These are phyloP conservation scores for Gymnorhina tibicen DNA, from an alignment of 2,113 vertebrate species.

Conservation along the genomic window DNA sequence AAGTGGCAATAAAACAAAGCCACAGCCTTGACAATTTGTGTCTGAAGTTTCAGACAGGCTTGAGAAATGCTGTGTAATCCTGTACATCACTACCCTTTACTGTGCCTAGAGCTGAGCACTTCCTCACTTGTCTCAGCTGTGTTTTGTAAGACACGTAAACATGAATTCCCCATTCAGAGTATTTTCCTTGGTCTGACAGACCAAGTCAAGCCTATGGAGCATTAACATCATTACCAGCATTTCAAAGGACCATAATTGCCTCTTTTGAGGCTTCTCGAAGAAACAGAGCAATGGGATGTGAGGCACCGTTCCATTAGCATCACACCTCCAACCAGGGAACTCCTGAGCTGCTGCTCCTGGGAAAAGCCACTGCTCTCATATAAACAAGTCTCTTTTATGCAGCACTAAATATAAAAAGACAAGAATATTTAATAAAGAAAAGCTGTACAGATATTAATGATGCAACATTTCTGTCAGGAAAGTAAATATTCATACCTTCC, in stretches of 20 bases:
- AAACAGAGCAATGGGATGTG: background rate
- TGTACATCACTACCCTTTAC: background rate
- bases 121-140: background rate
- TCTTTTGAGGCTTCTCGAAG: background rate
- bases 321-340: background rate
- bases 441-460: background rate
- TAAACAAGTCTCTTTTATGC: background rate
- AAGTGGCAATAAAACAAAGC: background rate
- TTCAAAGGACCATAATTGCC: background rate
- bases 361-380: background rate
- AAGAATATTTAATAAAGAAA: background rate
- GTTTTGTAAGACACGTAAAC: background rate
- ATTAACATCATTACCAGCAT: background rate
- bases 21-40: background rate
- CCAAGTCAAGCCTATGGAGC: background rate
- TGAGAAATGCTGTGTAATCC: background rate
- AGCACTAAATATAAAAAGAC: background rate
- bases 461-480: background rate
- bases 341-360: background rate
- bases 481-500: slow-evolving; percentile 17
- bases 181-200: background rate
- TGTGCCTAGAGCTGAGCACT: background rate
- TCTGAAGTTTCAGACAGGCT: background rate
- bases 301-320: background rate
- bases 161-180: background rate